Percentiles rank a stretch among this genome's conserved stretches.
These are phyloP conservation scores for Lepetodrilus schrolli DNA, from an alignment of 2,888 invertebrate species.

Conservation along the genomic window DNA sequence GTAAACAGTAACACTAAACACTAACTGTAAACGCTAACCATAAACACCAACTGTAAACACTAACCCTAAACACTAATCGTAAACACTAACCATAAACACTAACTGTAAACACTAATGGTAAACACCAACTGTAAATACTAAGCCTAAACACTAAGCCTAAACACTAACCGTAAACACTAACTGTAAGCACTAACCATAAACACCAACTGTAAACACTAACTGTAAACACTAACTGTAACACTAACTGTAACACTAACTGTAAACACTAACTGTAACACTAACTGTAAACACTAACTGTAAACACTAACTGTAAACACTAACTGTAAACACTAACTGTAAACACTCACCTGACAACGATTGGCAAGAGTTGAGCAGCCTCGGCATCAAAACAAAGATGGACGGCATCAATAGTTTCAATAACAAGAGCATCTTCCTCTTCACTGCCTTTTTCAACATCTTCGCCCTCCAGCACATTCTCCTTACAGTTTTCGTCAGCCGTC, in stretches of 20 bases:
- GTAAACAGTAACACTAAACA: too few relatives aligned
- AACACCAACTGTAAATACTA: too few relatives aligned
- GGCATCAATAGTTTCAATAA: conserved; percentile 45
- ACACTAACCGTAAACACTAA: neutral
- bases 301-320: neutral
- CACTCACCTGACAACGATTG: conserved; percentile 59
- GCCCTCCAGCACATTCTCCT: neutral
- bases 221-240: neutral
- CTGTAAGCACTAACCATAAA: neutral
- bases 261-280: neutral
- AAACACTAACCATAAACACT: too few relatives aligned
- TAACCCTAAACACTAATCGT: too few relatives aligned
- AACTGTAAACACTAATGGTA: too few relatives aligned
- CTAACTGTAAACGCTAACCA: too few relatives aligned
- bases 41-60: too few relatives aligned
- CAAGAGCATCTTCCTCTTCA: neutral
- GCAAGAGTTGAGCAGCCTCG: conserved; percentile 64
- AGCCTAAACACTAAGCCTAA: too few relatives aligned
- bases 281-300: neutral
- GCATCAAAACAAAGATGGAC: conserved; percentile 62
- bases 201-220: neutral
- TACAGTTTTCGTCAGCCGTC: neutral
- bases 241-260: neutral
- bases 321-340: neutral
- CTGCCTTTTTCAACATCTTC: neutral